These are phyloP conservation scores for Peromyscus leucopus DNA, from an alignment of 2,113 vertebrate species.

Conservation along the genomic window DNA sequence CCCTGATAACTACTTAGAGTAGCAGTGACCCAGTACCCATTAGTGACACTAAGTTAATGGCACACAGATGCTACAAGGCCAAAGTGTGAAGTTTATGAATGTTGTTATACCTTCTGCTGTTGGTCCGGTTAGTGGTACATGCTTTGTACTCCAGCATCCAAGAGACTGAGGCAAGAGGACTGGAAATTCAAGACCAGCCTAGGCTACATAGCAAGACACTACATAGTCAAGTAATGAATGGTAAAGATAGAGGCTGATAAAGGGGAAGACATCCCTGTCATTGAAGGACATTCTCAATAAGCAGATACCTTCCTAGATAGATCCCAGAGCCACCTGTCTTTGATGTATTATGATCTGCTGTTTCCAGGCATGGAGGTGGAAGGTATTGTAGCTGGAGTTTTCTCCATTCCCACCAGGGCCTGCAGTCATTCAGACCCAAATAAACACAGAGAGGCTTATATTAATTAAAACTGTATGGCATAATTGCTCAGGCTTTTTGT, in stretches of 20 bases:
- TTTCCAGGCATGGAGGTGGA: not conserved
- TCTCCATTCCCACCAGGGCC: too few species aligned
- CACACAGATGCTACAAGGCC: accelerated
- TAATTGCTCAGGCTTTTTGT: too few species aligned
- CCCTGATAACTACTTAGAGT: not conserved
- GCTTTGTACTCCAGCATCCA: not conserved
- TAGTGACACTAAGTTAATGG: too few species aligned
- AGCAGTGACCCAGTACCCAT: accelerated
- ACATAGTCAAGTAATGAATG: not conserved
- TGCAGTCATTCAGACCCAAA: too few species aligned
- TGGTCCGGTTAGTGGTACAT: not conserved
- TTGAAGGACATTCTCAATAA: not conserved
- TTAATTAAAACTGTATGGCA: too few species aligned
- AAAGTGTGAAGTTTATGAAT: not conserved
- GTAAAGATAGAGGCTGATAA: too few species aligned
- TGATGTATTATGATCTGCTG: not conserved
- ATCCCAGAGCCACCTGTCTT: not conserved
- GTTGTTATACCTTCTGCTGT: too few species aligned
- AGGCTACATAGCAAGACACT: too few species aligned
- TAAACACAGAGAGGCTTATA: too few species aligned
- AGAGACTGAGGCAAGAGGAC: not conserved
- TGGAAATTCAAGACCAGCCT: not conserved
- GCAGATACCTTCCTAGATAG: not conserved
- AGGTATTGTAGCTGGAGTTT: not conserved
- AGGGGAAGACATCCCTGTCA: not conserved